Evolutionary conservation across 2,888 invertebrate species (phyloP), one percentile per base, ranked within the genome.

Genomic region (Erynnis tages): DNA sequence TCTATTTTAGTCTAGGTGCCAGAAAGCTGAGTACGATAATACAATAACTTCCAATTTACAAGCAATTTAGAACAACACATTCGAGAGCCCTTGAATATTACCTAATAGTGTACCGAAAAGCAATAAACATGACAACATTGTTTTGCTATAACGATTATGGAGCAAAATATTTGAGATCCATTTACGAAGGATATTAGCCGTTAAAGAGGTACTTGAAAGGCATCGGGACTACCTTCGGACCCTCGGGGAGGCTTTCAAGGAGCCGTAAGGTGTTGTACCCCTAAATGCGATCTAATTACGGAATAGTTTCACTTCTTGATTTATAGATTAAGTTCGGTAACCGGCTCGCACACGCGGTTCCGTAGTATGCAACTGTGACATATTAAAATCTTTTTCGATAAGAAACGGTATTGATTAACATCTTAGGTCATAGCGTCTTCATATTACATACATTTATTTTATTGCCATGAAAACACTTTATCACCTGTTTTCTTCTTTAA

Each of bases 271-370:
- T 88, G 87, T 87, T 82, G 81, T 82, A 78, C 83, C 78, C 82
- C 87, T 90, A 88, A 90, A 89, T 85, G 79, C 88, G 87, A 90
- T 90, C 90, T 90, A 90, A 90, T 90, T 90, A 88, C 89, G 80
- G 83, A 90, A 90, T 90, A 90, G 90, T 90, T 90, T 87, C 81
- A 82, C 88, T 89, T 85, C 87, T 89, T 90, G 90, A 90, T 90
- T 90, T 90, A 90, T 90, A 88, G 88, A 84, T 84, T 79, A 87
- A 90, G 88, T 90, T 90, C 69, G 68, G 62, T 66, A 70, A 60
- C 61, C 65, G 78, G 79, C 78, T 72, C 75, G 77, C 74, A 78
- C 82, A 83, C 71, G 76, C 79, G 81, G 80, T 67, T 70, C 74
- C 54, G 55, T 65, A 71, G 67, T 69, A 70, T 73, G 74, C 78